Conservation (phyloP, 2,888 invertebrate genomes). For the Stegana nigrithorax region DNA sequence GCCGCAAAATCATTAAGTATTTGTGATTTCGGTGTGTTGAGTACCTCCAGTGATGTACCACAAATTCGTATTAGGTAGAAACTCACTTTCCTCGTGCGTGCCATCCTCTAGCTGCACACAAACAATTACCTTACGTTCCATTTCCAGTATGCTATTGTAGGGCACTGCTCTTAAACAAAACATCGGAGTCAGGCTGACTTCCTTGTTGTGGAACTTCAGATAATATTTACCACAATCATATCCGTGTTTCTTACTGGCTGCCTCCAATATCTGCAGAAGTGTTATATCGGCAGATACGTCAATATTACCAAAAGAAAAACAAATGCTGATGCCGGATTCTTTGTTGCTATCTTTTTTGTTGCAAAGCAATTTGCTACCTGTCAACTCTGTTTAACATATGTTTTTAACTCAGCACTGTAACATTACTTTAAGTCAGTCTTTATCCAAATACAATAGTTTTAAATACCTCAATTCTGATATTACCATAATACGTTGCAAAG, state of each 20-base stretch:
- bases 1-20: too few species aligned
- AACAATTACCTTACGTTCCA: constrained; percentile 79
- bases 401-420: too few species aligned
- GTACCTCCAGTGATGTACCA: constrained; percentile 71
- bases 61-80: constrained; percentile 72
- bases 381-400: too few species aligned
- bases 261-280: constrained; percentile 87
- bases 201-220: constrained; percentile 83
- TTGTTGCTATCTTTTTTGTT: too few species aligned
- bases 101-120: constrained; percentile 84
- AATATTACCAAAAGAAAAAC: too few species aligned
- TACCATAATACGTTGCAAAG: too few species aligned
- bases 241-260: constrained; percentile 83
- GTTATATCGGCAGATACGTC: constrained; percentile 84
- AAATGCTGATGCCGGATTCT: too few species aligned
- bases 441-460: too few species aligned
- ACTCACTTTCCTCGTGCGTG: constrained; percentile 73
- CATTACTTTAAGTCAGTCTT: too few species aligned
- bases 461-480: too few species aligned
- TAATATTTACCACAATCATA: constrained; percentile 81
- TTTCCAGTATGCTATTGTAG: constrained; percentile 90
- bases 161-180: constrained; percentile 88
- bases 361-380: too few species aligned
- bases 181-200: constrained; percentile 78
- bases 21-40: too few species aligned